Percentiles rank a stretch among this genome's conserved stretches.
These are phyloP conservation scores for Salticus scenicus DNA, from an alignment of 2,888 invertebrate species.

Conservation along the genomic window DNA sequence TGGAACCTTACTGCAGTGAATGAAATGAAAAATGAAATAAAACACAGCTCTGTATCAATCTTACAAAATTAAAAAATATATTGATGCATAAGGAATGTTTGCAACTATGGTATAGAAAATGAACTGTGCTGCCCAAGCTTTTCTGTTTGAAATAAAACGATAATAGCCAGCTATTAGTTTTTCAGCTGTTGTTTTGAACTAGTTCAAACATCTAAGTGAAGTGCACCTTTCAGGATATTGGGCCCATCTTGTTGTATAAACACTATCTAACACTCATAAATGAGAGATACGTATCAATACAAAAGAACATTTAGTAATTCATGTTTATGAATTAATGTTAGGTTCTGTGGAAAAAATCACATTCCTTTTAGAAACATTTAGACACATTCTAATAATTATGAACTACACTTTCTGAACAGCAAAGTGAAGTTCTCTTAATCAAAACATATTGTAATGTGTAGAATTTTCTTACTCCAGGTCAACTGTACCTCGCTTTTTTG, in stretches of 20 bases:
- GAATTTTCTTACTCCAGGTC: conserved; percentile 1
- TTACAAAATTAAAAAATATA: conserved; percentile 54
- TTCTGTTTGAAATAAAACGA: conserved; percentile 40
- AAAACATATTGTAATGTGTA: neutral
- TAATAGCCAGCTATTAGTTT: conserved; percentile 32
- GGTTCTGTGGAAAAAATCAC: conserved; percentile 39
- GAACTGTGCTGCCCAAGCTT: conserved; percentile 42
- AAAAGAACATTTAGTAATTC: conserved; percentile 44
- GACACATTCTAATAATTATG: conserved; percentile 46
- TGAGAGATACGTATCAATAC: conserved; percentile 58
- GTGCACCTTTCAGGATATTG: conserved; percentile 66
- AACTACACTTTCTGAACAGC: conserved; percentile 38
- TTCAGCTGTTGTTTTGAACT: conserved; percentile 56
- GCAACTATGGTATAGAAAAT: conserved; percentile 42
- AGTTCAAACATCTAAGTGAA: conserved; percentile 63
- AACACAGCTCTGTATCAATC: conserved; percentile 8
- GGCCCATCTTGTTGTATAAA: conserved; percentile 65
- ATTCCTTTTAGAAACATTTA: conserved; percentile 40
- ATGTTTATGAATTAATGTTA: conserved; percentile 31
- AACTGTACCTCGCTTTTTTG: neutral
- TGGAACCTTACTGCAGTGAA: conserved; percentile 13
- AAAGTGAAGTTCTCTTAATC: conserved; percentile 3
- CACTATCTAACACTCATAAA: conserved; percentile 65
- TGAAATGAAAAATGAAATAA: neutral
- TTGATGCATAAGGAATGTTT: conserved; percentile 49